Percentiles rank a stretch among this genome's conserved stretches.
Evolutionary conservation across 2,797 vertebrate genomes (phyloP).

Genomic region (Buphagus erythrorhynchus): DNA sequence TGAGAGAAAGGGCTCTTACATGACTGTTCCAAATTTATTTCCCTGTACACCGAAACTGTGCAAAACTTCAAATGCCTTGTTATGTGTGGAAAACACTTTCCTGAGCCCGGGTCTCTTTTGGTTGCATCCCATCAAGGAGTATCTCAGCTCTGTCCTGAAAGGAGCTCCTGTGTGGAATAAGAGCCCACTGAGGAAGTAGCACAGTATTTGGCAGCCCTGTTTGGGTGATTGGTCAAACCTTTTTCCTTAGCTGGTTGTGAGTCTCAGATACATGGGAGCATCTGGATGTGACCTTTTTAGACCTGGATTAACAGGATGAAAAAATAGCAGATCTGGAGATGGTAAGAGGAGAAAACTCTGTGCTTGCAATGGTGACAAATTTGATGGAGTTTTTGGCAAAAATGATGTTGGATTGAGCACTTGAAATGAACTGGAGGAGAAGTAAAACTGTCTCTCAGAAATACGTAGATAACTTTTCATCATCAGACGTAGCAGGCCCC

Average conservation of each 20-base stretch:
- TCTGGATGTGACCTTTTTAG: neutral
- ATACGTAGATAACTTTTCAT: neutral
- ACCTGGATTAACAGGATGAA: neutral
- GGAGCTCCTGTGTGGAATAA: neutral
- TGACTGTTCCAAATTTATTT: neutral
- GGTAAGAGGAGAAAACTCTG: neutral
- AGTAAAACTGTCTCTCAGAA: neutral
- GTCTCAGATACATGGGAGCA: neutral
- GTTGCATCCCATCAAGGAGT: neutral
- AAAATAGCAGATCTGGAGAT: neutral
- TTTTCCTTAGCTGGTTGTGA: neutral
- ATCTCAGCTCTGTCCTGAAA: neutral
- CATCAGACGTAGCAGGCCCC: neutral
- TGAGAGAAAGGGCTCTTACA: neutral
- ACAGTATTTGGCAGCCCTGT: neutral
- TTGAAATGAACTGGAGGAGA: neutral
- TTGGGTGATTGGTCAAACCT: neutral
- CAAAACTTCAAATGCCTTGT: neutral
- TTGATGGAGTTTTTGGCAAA: neutral
- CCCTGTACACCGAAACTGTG: accelerated
- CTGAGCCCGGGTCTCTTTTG: neutral
- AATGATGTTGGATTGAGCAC: neutral
- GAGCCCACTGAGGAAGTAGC: neutral
- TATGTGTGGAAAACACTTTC: neutral
- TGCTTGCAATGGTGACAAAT: neutral